Evolutionary conservation across 2,113 vertebrate species (phyloP).

Genomic region (Tringa solitaria): DNA sequence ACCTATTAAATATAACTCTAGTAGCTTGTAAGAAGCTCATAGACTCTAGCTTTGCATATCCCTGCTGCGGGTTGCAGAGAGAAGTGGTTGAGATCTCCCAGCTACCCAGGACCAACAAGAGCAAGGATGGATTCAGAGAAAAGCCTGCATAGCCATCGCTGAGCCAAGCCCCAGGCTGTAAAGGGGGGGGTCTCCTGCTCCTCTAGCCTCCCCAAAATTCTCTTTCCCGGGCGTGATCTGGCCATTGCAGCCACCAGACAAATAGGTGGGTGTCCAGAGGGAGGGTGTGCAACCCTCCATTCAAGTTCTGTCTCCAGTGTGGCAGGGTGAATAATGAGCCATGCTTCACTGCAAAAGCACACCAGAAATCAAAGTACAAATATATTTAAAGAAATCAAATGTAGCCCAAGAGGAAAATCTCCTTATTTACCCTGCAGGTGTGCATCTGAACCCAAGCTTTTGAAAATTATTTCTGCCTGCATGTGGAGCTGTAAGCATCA

Average conservation of each 20-base stretch:
- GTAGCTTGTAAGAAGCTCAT: not conserved
- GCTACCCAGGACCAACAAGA: not conserved
- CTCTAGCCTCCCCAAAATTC: not conserved
- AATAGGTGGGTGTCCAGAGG: accelerated
- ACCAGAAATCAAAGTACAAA: not conserved
- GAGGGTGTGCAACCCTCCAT: not conserved
- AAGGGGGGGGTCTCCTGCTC: not conserved
- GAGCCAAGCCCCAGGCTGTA: not conserved
- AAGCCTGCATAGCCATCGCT: not conserved
- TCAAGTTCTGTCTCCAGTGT: accelerated
- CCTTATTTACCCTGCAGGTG: not conserved
- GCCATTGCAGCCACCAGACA: not conserved
- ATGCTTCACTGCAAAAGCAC: not conserved
- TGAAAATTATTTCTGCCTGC: not conserved
- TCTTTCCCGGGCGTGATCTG: not conserved
- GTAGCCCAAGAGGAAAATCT: not conserved
- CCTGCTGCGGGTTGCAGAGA: not conserved
- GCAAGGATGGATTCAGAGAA: not conserved
- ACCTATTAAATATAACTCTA: not conserved
- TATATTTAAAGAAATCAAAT: not conserved
- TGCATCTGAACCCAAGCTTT: not conserved
- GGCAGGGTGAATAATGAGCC: not conserved
- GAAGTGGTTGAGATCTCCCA: not conserved
- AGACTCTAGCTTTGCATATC: not conserved
- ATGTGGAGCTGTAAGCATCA: not conserved